Evolutionary conservation across 2,888 invertebrate genomes (phyloP).

Genomic region (Luffia ferchaultella): DNA sequence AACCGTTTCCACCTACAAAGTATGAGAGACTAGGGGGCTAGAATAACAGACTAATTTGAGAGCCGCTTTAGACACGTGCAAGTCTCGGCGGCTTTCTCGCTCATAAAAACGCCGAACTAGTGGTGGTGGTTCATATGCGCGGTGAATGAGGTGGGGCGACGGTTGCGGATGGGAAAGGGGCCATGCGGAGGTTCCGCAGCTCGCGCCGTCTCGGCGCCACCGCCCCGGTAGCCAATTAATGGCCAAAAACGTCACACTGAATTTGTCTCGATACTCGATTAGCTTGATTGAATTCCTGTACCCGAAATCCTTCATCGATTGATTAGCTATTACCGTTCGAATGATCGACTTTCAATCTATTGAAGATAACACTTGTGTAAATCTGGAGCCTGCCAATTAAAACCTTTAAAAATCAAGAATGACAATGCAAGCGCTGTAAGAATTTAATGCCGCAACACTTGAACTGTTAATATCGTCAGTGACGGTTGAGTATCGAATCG

Average conservation of each 20-base stretch:
- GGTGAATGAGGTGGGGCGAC: slow-evolving; percentile 36
- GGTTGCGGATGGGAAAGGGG: slow-evolving; percentile 40
- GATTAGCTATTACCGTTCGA: background rate
- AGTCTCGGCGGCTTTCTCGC: slow-evolving; percentile 47
- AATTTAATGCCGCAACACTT: no score
- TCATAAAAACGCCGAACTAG: slow-evolving; percentile 54
- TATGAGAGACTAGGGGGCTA: no score
- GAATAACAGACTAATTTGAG: slow-evolving; percentile 54
- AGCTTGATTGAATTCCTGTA: slow-evolving; percentile 60
- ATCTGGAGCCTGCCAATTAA: no score
- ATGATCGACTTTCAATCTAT: no score
- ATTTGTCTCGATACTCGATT: slow-evolving; percentile 58
- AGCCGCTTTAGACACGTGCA: slow-evolving; percentile 40
- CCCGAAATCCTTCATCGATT: slow-evolving; percentile 28
- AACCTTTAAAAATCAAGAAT: no score
- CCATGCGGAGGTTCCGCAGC: slow-evolving; percentile 63
- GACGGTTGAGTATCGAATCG: slow-evolving; percentile 46
- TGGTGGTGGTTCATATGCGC: slow-evolving; percentile 15
- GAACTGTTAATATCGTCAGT: slow-evolving; percentile 14
- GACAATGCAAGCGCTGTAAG: no score
- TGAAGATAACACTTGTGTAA: no score
- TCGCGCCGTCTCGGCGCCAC: slow-evolving; percentile 66
- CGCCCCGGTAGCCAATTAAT: slow-evolving; percentile 66
- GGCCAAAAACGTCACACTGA: slow-evolving; percentile 55
- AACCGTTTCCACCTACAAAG: no score